Conservation (phyloP, 2,113 vertebrate genomes). For the Oreochromis niloticus region DNA sequence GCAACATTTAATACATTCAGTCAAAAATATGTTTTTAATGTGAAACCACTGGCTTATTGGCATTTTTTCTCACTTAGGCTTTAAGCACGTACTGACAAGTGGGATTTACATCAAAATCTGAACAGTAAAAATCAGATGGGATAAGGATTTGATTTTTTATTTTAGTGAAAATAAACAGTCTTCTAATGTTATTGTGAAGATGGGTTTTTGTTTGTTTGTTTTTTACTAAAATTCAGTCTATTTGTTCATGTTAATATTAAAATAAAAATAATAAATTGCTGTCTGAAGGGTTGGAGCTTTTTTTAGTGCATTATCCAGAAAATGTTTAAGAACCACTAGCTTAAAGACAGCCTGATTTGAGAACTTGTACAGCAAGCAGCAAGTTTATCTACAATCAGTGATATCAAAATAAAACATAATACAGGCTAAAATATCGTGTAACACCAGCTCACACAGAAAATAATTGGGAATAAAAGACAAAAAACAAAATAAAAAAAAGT, state of each 20-base stretch:
- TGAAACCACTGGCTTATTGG: background rate
- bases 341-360: background rate
- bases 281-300: background rate
- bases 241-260: background rate
- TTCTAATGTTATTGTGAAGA: background rate
- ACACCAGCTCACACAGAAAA: background rate
- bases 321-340: background rate
- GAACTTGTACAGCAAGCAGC: background rate
- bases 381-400: background rate
- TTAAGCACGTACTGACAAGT: background rate
- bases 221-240: background rate
- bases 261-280: background rate
- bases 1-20: background rate
- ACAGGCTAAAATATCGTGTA: background rate
- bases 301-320: background rate
- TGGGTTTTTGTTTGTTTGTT: background rate
- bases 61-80: background rate
- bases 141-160: background rate
- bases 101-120: background rate
- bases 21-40: background rate
- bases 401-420: background rate
- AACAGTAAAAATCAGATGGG: background rate
- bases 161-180: background rate
- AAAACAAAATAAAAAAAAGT: background rate
- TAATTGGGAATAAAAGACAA: rapidly evolving